A percentile compares a stretch with the other conserved stretches of the same genome.
These are phyloP conservation scores for Megatriorchis doriae DNA, from an alignment of 2,113 vertebrate genomes.

Conservation along the genomic window DNA sequence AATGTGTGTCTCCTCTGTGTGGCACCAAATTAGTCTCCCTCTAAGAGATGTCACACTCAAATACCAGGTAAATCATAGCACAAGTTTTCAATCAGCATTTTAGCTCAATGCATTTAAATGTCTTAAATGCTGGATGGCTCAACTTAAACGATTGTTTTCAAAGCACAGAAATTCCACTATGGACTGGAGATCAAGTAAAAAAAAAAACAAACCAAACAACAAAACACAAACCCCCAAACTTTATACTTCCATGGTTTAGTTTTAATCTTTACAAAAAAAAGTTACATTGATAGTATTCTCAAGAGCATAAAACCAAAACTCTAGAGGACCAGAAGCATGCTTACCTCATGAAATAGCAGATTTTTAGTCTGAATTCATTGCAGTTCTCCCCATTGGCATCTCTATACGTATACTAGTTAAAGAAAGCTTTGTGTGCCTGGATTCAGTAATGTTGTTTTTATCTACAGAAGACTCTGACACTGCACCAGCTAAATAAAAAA, in stretches of 20 bases:
- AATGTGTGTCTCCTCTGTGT: background rate
- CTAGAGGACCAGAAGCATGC: background rate
- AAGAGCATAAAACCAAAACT: background rate
- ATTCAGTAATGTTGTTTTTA: background rate
- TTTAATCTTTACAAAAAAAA: background rate
- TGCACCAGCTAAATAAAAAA: background rate
- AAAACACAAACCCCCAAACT: background rate
- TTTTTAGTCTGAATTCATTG: constrained; percentile 85
- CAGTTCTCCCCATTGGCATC: constrained; percentile 79
- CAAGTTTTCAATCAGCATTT: background rate
- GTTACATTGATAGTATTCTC: background rate
- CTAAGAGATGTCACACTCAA: background rate
- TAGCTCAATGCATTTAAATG: background rate
- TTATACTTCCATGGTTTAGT: background rate
- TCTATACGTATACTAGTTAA: constrained; percentile 86
- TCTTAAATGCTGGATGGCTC: background rate
- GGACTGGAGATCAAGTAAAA: background rate
- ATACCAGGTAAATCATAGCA: background rate
- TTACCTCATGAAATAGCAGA: constrained; percentile 97
- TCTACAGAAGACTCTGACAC: background rate
- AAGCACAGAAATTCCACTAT: background rate
- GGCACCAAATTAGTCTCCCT: background rate
- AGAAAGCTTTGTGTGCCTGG: constrained; percentile 41
- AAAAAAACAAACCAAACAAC: background rate
- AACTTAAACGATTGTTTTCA: background rate